phyloP scores from a whole-genome alignment of 2,888 invertebrate species.

The Eilema caniola region DNA sequence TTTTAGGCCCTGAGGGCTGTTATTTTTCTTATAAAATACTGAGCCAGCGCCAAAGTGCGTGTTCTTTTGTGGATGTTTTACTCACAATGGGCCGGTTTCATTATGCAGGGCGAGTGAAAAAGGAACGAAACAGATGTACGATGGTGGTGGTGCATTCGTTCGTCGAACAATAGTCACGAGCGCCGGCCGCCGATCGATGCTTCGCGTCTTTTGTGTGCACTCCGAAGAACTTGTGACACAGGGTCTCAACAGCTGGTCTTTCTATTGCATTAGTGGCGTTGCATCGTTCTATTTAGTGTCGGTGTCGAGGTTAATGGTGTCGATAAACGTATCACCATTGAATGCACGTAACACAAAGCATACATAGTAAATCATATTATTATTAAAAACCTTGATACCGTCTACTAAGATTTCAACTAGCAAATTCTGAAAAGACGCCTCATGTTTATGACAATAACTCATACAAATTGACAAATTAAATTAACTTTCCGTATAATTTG shows the following conservation, averaged over 20 bases:
- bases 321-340: constrained; percentile 10
- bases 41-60: constrained; percentile 73
- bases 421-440: not conserved
- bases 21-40: constrained; percentile 82
- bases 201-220: constrained; percentile 73
- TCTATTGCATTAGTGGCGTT: constrained; percentile 57
- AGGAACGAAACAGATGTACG: constrained; percentile 85
- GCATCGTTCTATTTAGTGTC: constrained; percentile 30
- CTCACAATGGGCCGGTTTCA: constrained; percentile 83
- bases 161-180: constrained; percentile 82
- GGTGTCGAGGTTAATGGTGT: constrained; percentile 35
- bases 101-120: constrained; percentile 82
- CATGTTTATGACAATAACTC: not conserved
- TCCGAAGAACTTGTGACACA: constrained; percentile 60
- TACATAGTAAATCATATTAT: not conserved
- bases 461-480: not conserved
- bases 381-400: not conserved
- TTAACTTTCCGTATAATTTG: not conserved
- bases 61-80: constrained; percentile 82
- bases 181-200: constrained; percentile 76
- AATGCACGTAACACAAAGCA: not conserved
- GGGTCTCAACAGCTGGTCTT: constrained; percentile 61
- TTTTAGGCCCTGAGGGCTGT: constrained; percentile 74
- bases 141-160: constrained; percentile 74
- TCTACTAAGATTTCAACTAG: not conserved